Percentiles rank a stretch among this genome's conserved stretches.
phyloP scores from a whole-genome alignment of 1,140 invertebrate genomes.

The Pollicipes pollicipes region DNA sequence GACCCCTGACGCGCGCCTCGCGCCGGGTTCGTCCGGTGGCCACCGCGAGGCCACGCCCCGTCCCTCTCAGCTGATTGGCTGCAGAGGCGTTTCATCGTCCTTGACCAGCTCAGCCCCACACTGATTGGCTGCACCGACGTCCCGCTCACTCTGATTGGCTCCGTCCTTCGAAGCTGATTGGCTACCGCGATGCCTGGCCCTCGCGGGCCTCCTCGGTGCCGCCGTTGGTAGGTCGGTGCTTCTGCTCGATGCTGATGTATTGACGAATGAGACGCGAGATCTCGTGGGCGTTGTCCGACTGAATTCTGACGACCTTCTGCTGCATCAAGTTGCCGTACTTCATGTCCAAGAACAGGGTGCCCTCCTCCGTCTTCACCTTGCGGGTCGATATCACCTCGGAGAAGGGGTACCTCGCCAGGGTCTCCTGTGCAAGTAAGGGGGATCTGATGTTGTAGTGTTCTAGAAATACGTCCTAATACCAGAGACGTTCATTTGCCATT shows the following conservation, averaged over 20 bases:
- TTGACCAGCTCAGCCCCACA: no score
- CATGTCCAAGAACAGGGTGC: conserved; percentile 84
- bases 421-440: conserved; percentile 41
- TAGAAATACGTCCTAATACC: no score
- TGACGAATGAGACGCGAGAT: conserved; percentile 87
- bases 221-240: conserved; percentile 14
- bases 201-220: background rate
- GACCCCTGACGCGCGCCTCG: no score
- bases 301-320: conserved; percentile 81
- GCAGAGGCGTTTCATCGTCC: no score
- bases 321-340: conserved; percentile 92
- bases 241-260: conserved; percentile 75
- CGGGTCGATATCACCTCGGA: conserved; percentile 88
- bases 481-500: no score
- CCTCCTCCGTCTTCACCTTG: conserved; percentile 79
- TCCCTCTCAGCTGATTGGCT: no score
- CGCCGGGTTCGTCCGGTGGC: no score
- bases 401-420: conserved; percentile 75
- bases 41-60: no score
- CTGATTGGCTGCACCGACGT: no score
- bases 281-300: conserved; percentile 91
- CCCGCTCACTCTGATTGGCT: no score
- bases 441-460: no score
- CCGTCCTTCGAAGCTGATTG: background rate
- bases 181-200: background rate